Conservation (phyloP, 2,888 invertebrate genomes). For the Nephrocerus scutellatus region DNA sequence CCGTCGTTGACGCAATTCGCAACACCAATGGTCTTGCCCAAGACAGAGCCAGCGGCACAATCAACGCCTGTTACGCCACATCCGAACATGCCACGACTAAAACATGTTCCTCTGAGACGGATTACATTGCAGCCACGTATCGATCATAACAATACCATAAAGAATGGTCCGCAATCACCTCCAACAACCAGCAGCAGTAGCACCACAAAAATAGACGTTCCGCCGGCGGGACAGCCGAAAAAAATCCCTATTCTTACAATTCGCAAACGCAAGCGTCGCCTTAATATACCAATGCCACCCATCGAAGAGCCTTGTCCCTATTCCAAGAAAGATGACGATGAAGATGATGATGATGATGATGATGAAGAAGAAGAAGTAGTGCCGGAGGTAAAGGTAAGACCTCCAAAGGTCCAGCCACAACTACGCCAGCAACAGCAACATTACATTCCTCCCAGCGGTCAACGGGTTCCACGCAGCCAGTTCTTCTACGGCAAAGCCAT, state of each 20-base stretch:
- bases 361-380: slow-evolving; percentile 15
- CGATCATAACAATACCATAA: too few species aligned
- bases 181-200: neutral
- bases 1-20: slow-evolving; percentile 31
- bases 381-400: neutral
- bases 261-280: slow-evolving; percentile 22
- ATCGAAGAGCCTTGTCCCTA: slow-evolving; percentile 10
- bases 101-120: slow-evolving; percentile 32
- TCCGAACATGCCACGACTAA: slow-evolving; percentile 25
- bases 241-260: slow-evolving; percentile 18
- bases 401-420: slow-evolving; percentile 2
- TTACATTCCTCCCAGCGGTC: too few species aligned
- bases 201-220: slow-evolving; percentile 1
- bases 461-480: too few species aligned
- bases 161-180: slow-evolving; percentile 19
- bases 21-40: slow-evolving; percentile 17
- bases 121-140: too few species aligned
- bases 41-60: slow-evolving; percentile 14
- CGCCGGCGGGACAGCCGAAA: slow-evolving; percentile 3
- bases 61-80: slow-evolving; percentile 5
- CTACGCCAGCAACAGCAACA: slow-evolving; percentile 1
- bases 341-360: slow-evolving; percentile 7
- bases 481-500: slow-evolving; percentile 35
- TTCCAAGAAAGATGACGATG: slow-evolving; percentile 15
- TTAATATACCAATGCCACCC: slow-evolving; percentile 17